A percentile compares a stretch with the other conserved stretches of the same genome.
Conservation (phyloP, 2,797 vertebrate species). For the Mastacembelus armatus region DNA sequence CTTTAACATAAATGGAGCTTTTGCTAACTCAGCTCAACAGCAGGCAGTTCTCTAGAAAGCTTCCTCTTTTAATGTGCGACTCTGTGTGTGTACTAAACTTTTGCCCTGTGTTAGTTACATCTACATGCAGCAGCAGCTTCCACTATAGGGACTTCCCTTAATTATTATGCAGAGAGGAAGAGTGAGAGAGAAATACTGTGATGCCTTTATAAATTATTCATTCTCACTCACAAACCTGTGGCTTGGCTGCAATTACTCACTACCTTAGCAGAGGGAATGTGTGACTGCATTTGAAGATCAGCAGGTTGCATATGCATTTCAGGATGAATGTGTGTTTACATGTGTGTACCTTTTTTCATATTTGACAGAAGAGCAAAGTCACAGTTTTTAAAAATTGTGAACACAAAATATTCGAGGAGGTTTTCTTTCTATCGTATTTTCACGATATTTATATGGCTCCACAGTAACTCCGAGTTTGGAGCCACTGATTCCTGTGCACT, state of each 20-base stretch:
- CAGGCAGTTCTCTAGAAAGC: conserved; percentile 2
- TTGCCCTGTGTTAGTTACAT: conserved; percentile 60
- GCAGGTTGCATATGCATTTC: not conserved
- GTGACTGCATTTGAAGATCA: conserved; percentile 45
- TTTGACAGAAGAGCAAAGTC: not conserved
- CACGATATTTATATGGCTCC: not conserved
- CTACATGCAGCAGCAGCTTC: conserved; percentile 50
- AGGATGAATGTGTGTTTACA: not conserved
- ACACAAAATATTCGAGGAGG: not conserved
- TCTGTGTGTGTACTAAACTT: conserved; percentile 48
- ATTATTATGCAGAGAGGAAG: conserved; percentile 64
- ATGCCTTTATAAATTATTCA: conserved; percentile 76
- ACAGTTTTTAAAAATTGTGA: conserved; percentile 2
- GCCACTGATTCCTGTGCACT: not conserved
- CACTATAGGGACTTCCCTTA: conserved; percentile 72
- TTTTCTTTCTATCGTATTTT: not conserved
- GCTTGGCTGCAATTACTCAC: conserved; percentile 65
- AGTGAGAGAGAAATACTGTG: conserved; percentile 28
- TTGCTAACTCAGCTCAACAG: conserved; percentile 33
- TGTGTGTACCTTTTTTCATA: not conserved
- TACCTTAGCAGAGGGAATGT: conserved; percentile 37
- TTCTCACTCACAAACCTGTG: conserved; percentile 62
- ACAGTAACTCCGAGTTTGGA: not conserved
- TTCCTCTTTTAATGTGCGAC: conserved; percentile 7
- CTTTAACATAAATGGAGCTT: conserved; percentile 24